Percentiles rank a stretch among this genome's conserved stretches.
Conservation (phyloP, 2,113 vertebrate species). For the Choloepus hoffmanni region DNA sequence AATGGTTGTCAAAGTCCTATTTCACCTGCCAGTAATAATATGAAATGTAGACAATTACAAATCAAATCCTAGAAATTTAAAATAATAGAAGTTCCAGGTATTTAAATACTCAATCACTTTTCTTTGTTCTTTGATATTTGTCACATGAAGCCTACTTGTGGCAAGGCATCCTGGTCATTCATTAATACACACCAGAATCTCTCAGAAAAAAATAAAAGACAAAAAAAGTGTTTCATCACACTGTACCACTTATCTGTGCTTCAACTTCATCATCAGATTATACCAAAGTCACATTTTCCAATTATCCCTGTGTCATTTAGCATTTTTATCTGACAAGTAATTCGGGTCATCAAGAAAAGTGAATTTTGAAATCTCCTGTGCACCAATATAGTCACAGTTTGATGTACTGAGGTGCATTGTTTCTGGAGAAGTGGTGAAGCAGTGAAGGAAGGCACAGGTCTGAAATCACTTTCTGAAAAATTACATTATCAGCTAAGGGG, state of each 20-base stretch:
- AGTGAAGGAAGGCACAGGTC: not conserved
- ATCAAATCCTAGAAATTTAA: constrained; percentile 52
- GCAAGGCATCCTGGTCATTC: not conserved
- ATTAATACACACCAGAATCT: not conserved
- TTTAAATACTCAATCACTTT: constrained; percentile 5
- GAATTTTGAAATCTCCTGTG: constrained; percentile 55
- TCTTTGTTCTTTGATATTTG: constrained; percentile 52
- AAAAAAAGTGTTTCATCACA: constrained; percentile 53
- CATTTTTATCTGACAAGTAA: constrained; percentile 82
- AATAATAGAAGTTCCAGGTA: constrained; percentile 10
- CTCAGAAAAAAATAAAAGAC: not conserved
- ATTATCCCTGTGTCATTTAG: constrained; percentile 70
- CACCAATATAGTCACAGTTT: constrained; percentile 47
- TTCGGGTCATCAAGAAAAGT: constrained; percentile 73
- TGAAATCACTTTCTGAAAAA: constrained; percentile 15
- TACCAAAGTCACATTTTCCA: constrained; percentile 79
- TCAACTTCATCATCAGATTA: constrained; percentile 68
- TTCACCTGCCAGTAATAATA: not conserved
- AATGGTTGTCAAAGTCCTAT: not conserved
- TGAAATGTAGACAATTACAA: constrained; percentile 42
- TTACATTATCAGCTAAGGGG: not conserved
- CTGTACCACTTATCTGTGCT: constrained; percentile 18
- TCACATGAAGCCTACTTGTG: not conserved
- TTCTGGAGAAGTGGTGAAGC: constrained; percentile 58
- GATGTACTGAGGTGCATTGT: not conserved